Conservation (phyloP, 2,797 vertebrate genomes). For the Platalea minor region DNA sequence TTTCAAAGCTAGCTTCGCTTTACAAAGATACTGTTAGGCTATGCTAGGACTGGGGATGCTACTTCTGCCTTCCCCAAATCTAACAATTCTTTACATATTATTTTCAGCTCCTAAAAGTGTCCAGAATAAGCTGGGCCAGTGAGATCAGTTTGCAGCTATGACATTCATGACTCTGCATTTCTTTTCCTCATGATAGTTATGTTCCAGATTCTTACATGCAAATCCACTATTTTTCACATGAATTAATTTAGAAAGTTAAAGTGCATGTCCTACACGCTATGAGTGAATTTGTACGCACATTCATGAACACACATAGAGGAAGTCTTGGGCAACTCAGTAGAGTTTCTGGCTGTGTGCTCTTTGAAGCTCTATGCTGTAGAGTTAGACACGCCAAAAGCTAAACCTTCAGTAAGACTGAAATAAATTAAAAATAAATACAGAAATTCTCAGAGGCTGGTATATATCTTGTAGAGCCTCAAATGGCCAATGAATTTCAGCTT, state of each 20-base stretch:
- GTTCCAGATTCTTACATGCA: background rate
- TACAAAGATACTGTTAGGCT: background rate
- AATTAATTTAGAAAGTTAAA: background rate
- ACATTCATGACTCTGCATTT: background rate
- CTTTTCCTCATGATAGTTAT: background rate
- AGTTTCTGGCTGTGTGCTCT: background rate
- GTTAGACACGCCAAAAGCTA: background rate
- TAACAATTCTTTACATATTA: background rate
- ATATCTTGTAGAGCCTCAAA: background rate
- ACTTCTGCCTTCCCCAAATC: background rate
- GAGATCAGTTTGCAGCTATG: background rate
- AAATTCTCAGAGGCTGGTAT: background rate
- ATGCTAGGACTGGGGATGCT: background rate
- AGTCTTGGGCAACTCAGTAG: background rate
- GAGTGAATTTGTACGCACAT: background rate
- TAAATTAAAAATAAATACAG: conserved; percentile 22
- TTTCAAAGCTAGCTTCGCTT: background rate
- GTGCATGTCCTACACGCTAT: background rate
- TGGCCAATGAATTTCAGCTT: conserved; percentile 16
- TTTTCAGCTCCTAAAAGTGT: background rate
- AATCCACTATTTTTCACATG: background rate
- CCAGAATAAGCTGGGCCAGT: background rate
- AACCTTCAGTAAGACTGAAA: background rate
- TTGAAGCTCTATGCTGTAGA: background rate
- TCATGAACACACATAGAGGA: background rate